Evolutionary conservation across 2,797 vertebrate genomes (phyloP), one percentile per base, ranked within the genome.

Genomic region (Anniella stebbinsi): DNA sequence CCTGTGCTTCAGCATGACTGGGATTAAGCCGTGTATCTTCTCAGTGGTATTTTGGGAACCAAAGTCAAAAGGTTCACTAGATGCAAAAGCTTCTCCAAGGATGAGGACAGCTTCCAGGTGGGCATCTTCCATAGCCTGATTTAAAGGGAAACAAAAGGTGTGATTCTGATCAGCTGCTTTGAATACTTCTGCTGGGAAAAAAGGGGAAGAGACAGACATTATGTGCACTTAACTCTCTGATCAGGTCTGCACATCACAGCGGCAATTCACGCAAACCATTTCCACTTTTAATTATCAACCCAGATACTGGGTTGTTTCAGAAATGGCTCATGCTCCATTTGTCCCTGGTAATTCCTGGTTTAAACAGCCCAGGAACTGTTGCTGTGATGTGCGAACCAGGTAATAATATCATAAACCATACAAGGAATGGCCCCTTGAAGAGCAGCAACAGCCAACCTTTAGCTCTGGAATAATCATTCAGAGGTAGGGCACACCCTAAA

Each of bases 101-200:
- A 99, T 99, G 96, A 99, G 98, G 93, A 99, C 98, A 0, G 99
- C 99, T 2, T 99, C 98, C 93, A 99, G 97, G 33, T 99, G 99
- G 33, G 99, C 99, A 0, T 98, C 98, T 84, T 98, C 96, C 99
- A 99, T 99, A 67, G 98, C 96, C 99, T 99, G 93, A 69, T 45
- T 93, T 92, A 60, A 45, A 93, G 45, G 45, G 33, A 84, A 78
- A 21, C 30, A 0, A 45, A 12, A 41, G 30, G 28, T n/a, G 36
- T 33, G n/a, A 45, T 25, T 86, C 13, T 36, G 66, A 57, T 63
- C 25, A 33, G 38, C 45, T 8, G 0, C 41, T 82, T 81, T 25
- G 82, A 63, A 28, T 13, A 78, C 41, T 1, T 4, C 60, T 17
- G 10, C 21, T 85, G 2, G 36, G 66, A 54, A 85, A 18, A 89